Conservation (phyloP, 2,888 invertebrate species). For the Microplitis manilae region DNA sequence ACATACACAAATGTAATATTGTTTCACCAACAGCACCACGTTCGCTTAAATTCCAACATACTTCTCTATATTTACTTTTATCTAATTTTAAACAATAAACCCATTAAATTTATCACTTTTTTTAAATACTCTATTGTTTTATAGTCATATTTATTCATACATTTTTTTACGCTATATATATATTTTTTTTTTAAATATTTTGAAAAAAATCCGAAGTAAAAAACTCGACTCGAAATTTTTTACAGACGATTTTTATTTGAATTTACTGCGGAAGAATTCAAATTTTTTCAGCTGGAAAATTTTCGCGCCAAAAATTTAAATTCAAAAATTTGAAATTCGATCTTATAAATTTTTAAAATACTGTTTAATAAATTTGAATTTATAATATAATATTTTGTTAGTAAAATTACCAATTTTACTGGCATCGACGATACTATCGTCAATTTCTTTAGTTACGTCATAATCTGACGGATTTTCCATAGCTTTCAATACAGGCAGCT, state of each 20-base stretch:
- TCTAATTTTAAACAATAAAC: constrained; percentile 52
- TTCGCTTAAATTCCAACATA: constrained; percentile 93
- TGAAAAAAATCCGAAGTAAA: too few relatives aligned
- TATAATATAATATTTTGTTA: neutral
- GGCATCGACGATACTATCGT: constrained; percentile 65
- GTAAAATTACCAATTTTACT: constrained; percentile 61
- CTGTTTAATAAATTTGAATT: too few relatives aligned
- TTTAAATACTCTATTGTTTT: neutral
- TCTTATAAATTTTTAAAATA: too few relatives aligned
- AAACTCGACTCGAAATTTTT: too few relatives aligned
- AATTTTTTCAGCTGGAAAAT: neutral
- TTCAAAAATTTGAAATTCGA: too few relatives aligned
- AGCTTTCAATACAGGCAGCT: constrained; percentile 83
- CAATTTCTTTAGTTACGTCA: constrained; percentile 85
- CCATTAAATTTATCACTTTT: neutral
- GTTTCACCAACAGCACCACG: constrained; percentile 97
- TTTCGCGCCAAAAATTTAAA: too few relatives aligned
- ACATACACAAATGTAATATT: constrained; percentile 91
- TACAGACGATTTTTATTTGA: too few relatives aligned
- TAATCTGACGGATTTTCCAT: constrained; percentile 91
- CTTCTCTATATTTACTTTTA: constrained; percentile 79
- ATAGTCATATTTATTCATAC: neutral
- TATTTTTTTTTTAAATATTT: too few relatives aligned
- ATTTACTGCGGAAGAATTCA: neutral
- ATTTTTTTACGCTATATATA: neutral